phyloP scores from a whole-genome alignment of 1,140 invertebrate species.

The Hormaphis cornu region DNA sequence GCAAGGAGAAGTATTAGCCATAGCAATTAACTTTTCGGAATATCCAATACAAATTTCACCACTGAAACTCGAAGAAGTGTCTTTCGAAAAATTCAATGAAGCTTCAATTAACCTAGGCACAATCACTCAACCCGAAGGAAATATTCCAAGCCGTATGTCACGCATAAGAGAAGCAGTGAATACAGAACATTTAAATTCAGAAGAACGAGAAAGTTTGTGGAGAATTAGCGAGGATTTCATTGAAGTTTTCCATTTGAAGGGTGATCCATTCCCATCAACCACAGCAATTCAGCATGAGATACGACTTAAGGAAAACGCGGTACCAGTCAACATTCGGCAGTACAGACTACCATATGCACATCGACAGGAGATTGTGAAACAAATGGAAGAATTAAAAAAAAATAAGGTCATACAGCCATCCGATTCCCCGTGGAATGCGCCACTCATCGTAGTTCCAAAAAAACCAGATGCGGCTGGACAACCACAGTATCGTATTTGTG shows the following conservation, averaged over 20 bases:
- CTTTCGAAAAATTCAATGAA: neutral
- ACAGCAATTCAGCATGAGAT: conserved; percentile 10
- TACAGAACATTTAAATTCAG: too few species aligned
- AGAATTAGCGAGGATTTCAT: neutral
- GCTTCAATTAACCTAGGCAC: neutral
- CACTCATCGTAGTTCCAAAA: conserved; percentile 19
- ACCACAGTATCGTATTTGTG: conserved; percentile 40
- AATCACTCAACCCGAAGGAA: neutral
- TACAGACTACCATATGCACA: conserved; percentile 39
- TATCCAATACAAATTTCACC: neutral
- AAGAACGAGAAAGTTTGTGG: too few species aligned
- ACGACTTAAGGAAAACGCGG: conserved; percentile 14
- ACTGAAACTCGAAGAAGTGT: neutral
- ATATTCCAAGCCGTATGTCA: neutral
- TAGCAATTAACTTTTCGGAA: neutral
- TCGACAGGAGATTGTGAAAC: neutral
- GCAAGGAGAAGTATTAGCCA: neutral
- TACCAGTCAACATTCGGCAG: conserved; percentile 37
- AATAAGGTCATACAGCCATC: conserved; percentile 24
- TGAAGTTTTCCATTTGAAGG: conserved; percentile 5
- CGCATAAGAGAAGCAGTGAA: neutral
- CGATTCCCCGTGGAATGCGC: conserved; percentile 15
- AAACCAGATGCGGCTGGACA: conserved; percentile 35
- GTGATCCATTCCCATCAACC: neutral
- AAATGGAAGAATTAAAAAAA: neutral